Conservation (phyloP, 2,113 vertebrate genomes). For the Tretioscincus oriximinensis region DNA sequence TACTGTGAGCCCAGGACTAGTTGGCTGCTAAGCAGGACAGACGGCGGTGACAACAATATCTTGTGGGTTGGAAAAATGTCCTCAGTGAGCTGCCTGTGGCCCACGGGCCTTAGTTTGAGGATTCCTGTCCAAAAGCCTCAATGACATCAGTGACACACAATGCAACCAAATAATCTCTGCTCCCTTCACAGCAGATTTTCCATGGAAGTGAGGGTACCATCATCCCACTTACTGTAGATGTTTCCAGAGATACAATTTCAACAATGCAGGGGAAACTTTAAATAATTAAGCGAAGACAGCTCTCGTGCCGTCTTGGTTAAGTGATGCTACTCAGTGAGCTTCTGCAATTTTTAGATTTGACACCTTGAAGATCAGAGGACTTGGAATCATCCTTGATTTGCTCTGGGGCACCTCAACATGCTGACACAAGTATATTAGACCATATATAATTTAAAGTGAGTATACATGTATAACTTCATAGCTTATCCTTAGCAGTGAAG, state of each 20-base stretch:
- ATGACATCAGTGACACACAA: no score
- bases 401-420: constrained; percentile 26
- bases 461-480: constrained; percentile 29
- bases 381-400: constrained; percentile 21
- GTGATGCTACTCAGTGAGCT: neutral
- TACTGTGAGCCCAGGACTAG: no score
- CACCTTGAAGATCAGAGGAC: constrained; percentile 23
- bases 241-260: neutral
- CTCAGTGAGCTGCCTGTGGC: no score
- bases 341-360: constrained; percentile 29
- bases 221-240: neutral
- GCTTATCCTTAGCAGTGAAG: constrained; percentile 33
- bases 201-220: no score
- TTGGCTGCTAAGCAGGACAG: no score
- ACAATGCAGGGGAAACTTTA: neutral
- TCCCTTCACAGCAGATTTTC: no score
- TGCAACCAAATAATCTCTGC: no score
- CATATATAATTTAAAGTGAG: constrained; percentile 54
- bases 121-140: no score
- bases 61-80: no score
- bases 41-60: no score
- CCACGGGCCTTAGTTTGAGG: no score
- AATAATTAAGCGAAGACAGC: no score
- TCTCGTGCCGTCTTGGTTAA: neutral
- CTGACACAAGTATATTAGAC: constrained; percentile 2